Base-by-base conservation (phyloP, 2,888 invertebrate species). In the Orthonevra nobilis region DNA sequence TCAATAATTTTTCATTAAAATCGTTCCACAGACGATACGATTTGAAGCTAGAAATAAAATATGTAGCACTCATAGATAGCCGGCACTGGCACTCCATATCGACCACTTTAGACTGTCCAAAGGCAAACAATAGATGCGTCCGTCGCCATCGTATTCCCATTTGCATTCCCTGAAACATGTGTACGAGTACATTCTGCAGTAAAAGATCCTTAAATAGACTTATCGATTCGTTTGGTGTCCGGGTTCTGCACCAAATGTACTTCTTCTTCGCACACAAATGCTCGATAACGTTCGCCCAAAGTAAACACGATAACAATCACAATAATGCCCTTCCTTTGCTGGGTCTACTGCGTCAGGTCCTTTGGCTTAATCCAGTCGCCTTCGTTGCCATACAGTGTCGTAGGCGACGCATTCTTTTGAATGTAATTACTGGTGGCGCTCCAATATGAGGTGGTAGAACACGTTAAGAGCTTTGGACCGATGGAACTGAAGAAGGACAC, bases 1-100 rank as follows among this genome's bases (percentile, higher is more conserved):
- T 56, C 69, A 30, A 61, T 74, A 72, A 72, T 56, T 72, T 72
- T 34, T 60, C 60, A 60, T 60, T 60, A 66, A 56, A 66, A 66
- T 36, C 38, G 15, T 19, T 38, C 34, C 28, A 38, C 28, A 46
- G 66, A 46, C 44, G 44, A 34, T 14, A 28, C 56, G 40, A 40
- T 42, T 56, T 56, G 40, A 56, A n/a, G n/a, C n/a, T 23, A 4
- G 5, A 77, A 77, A 64, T 77, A 40, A n/a, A n/a, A n/a, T n/a
- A n/a, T n/a, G n/a, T n/a, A n/a, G n/a, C n/a, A n/a, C n/a, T n/a
- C n/a, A n/a, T n/a, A n/a, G n/a, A n/a, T n/a, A n/a, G n/a, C n/a
- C n/a, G n/a, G n/a, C n/a, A n/a, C n/a, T n/a, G n/a, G n/a, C n/a
- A n/a, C n/a, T n/a, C n/a, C n/a, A n/a, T n/a, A n/a, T n/a, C n/a